Conservation (phyloP, 1,140 invertebrate genomes). For the Trichogramma pretiosum region DNA sequence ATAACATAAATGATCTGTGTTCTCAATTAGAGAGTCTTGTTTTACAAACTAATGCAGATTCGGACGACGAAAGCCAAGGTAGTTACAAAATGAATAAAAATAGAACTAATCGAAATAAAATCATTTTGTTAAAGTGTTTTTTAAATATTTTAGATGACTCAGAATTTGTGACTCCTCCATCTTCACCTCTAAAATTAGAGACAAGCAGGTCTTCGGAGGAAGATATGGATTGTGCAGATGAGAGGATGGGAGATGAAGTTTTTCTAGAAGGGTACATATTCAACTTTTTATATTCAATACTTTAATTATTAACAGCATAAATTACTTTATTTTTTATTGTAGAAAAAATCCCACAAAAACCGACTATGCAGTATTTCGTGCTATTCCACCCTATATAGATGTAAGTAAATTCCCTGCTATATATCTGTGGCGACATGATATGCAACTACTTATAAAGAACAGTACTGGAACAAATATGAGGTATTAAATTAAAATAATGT, state of each 20-base stretch:
- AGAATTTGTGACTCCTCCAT: slow-evolving; percentile 8
- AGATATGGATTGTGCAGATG: slow-evolving; percentile 15
- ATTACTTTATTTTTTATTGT: slow-evolving; percentile 27
- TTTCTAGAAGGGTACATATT: slow-evolving; percentile 40
- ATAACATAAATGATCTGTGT: slow-evolving; percentile 6
- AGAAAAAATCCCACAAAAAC: slow-evolving; percentile 59
- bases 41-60: not conserved
- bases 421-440: slow-evolving; percentile 56
- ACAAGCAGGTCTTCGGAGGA: slow-evolving; percentile 8
- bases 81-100: not conserved
- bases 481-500: too few relatives aligned
- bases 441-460: too few relatives aligned
- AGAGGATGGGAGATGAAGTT: slow-evolving; percentile 34
- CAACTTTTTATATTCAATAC: slow-evolving; percentile 13
- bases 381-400: slow-evolving; percentile 48
- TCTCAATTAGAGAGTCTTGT: slow-evolving; percentile 11
- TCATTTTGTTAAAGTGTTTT: not conserved
- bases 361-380: slow-evolving; percentile 62
- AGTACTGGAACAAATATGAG: too few relatives aligned
- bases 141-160: slow-evolving; percentile 17
- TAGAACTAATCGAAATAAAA: not conserved
- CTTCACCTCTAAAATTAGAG: slow-evolving; percentile 1
- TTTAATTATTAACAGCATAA: slow-evolving; percentile 15
- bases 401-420: slow-evolving; percentile 55
- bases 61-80: slow-evolving; percentile 20